Percentiles rank a stretch among this genome's conserved stretches.
phyloP scores from a whole-genome alignment of 1,140 invertebrate genomes.

The Nasonia longicornis region DNA sequence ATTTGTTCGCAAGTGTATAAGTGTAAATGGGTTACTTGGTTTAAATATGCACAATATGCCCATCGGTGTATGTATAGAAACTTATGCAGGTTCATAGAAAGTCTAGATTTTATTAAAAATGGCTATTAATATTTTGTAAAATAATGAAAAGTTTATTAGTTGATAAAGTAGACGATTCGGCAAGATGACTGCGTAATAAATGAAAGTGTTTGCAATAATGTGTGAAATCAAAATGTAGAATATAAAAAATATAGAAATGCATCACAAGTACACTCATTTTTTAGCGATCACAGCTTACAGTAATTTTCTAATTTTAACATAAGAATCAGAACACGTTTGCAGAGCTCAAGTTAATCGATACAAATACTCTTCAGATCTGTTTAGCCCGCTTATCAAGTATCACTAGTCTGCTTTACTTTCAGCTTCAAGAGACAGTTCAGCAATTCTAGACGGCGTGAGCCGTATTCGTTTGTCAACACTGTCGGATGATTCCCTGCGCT shows the following conservation, averaged over 20 bases:
- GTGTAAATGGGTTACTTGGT: not conserved
- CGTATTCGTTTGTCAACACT: not conserved
- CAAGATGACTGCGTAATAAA: too few species aligned
- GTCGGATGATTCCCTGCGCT: not conserved
- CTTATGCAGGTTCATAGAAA: too few species aligned
- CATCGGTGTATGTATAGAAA: not conserved
- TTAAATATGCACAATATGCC: not conserved
- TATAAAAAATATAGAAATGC: too few species aligned
- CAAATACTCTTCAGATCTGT: not conserved
- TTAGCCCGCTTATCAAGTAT: not conserved
- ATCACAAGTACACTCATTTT: too few species aligned
- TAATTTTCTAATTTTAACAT: not conserved
- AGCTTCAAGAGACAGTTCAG: not conserved
- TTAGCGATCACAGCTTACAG: too few species aligned
- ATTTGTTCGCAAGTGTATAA: conserved; percentile 35
- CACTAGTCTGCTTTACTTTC: conserved; percentile 1
- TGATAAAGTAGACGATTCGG: too few species aligned
- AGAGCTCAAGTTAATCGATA: not conserved
- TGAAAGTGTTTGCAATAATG: too few species aligned
- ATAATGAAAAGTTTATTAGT: too few species aligned
- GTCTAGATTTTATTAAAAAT: too few species aligned
- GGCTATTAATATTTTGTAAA: too few species aligned
- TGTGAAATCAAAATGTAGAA: too few species aligned
- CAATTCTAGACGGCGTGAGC: not conserved
- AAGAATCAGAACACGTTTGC: not conserved